These are phyloP conservation scores for Akabosia matsudoensis DNA, from an alignment of 1,140 invertebrate species.

Conservation along the genomic window DNA sequence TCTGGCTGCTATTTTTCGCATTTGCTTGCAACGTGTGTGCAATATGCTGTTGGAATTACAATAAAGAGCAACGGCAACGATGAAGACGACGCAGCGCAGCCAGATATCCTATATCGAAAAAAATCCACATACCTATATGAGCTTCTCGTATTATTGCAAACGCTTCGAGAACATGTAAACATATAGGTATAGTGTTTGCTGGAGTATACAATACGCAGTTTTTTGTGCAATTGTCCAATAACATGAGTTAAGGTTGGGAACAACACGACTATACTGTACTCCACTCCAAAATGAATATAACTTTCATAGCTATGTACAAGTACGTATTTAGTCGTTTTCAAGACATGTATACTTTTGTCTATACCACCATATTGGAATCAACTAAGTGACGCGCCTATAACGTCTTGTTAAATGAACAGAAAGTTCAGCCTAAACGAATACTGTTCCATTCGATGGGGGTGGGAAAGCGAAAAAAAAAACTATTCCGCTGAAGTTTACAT, in stretches of 20 bases:
- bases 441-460: too few species aligned
- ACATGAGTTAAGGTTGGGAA: not conserved
- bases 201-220: constrained; percentile 6
- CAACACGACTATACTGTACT: not conserved
- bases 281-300: too few species aligned
- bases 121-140: not conserved
- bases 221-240: constrained; percentile 22
- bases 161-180: not conserved
- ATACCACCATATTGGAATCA: too few species aligned
- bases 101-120: constrained; percentile 14
- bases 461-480: too few species aligned
- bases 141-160: too few species aligned
- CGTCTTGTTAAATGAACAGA: too few species aligned
- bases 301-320: too few species aligned
- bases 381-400: too few species aligned
- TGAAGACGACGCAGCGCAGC: constrained; percentile 12
- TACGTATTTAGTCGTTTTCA: too few species aligned
- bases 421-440: too few species aligned
- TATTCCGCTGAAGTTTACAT: too few species aligned
- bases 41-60: constrained; percentile 21
- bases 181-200: not conserved
- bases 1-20: constrained; percentile 12
- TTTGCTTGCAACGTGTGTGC: constrained; percentile 15
- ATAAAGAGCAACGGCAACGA: not conserved
- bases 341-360: too few species aligned